Percentiles rank a stretch among this genome's conserved stretches.
Conservation (phyloP, 2,888 invertebrate genomes). For the Caenorhabditis sp. region DNA sequence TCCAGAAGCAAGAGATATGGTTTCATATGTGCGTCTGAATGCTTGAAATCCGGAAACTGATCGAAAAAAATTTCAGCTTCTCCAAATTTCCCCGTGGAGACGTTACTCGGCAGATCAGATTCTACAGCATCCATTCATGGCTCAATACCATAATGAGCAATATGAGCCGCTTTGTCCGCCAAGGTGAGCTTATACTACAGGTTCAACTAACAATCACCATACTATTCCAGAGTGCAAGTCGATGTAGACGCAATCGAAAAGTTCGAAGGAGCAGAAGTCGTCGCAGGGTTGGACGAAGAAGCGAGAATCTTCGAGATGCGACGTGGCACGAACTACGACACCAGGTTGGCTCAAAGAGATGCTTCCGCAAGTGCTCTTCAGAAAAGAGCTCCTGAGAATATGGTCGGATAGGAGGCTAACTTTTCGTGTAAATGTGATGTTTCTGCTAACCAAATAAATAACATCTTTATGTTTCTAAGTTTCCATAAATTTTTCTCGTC, state of each 20-base stretch:
- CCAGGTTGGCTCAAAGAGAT: conserved; percentile 66
- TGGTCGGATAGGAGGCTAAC: conserved; percentile 32
- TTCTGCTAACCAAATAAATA: conserved; percentile 44
- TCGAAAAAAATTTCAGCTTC: conserved; percentile 68
- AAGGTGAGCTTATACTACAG: conserved; percentile 36
- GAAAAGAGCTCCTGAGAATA: conserved; percentile 48
- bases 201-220: background rate
- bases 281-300: conserved; percentile 83
- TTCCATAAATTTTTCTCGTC: conserved; percentile 1
- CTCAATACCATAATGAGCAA: conserved; percentile 84
- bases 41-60: background rate
- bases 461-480: conserved; percentile 35
- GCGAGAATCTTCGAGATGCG: conserved; percentile 81
- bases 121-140: conserved; percentile 84
- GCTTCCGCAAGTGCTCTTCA: conserved; percentile 56
- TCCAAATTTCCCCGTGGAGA: conserved; percentile 84
- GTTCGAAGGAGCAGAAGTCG: conserved; percentile 81
- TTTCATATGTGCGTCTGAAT: conserved; percentile 36
- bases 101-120: conserved; percentile 84
- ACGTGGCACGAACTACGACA: conserved; percentile 69
- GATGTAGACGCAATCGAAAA: conserved; percentile 83
- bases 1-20: conserved; percentile 82
- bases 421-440: conserved; percentile 44
- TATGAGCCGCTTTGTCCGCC: conserved; percentile 83
- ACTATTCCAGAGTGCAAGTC: conserved; percentile 58